Conservation (phyloP, 2,888 invertebrate genomes). For the Phragmatobia fuliginosa region DNA sequence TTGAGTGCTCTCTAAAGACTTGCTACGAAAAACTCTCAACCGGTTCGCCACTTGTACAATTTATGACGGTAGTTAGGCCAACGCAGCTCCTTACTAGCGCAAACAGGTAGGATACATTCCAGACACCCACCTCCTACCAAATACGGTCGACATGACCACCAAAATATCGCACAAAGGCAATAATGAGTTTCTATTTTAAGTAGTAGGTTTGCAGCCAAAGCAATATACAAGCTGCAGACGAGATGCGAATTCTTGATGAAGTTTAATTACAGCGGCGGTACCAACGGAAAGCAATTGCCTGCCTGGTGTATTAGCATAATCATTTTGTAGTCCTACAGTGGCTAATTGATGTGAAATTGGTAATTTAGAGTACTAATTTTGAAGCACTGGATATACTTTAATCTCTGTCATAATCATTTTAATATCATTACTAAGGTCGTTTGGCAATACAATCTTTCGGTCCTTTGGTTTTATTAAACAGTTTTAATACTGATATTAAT, state of each 20-base stretch:
- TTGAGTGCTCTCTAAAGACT: constrained; percentile 72
- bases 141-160: constrained; percentile 39
- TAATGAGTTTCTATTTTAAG: constrained; percentile 55
- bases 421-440: constrained; percentile 32
- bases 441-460: constrained; percentile 28
- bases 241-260: constrained; percentile 71
- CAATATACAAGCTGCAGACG: constrained; percentile 69
- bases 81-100: constrained; percentile 62
- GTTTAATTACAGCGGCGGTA: constrained; percentile 71
- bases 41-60: constrained; percentile 71
- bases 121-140: constrained; percentile 40
- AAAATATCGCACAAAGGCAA: constrained; percentile 50
- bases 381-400: constrained; percentile 40
- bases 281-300: constrained; percentile 71
- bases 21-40: constrained; percentile 68
- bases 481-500: background rate
- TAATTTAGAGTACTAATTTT: constrained; percentile 52
- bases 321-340: constrained; percentile 63
- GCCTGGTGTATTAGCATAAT: constrained; percentile 75
- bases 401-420: constrained; percentile 44
- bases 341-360: constrained; percentile 71
- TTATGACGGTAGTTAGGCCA: constrained; percentile 76
- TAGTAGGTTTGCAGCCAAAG: constrained; percentile 57
- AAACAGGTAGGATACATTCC: constrained; percentile 62
- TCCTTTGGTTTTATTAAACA: constrained; percentile 27